Evolutionary conservation across 2,888 invertebrate species (phyloP).

Genomic region (Lasioglossum malachurum): DNA sequence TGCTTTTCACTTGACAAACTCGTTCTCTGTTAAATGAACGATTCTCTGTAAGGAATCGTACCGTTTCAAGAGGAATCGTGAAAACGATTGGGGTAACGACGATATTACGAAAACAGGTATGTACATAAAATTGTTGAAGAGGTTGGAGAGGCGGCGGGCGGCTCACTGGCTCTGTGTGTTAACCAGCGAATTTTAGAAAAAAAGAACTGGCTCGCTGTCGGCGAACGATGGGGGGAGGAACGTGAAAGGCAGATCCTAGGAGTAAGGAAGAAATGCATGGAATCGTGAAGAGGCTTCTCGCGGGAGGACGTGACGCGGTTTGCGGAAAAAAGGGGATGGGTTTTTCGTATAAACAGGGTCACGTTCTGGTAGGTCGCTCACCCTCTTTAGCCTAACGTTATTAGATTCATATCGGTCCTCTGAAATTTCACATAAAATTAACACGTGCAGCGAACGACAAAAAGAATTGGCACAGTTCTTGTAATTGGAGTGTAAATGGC

Average conservation of each 20-base stretch:
- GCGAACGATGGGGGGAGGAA: slow-evolving; percentile 16
- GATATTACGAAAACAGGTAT: slow-evolving; percentile 14
- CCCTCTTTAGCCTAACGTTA: slow-evolving; percentile 38
- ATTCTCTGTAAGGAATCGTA: slow-evolving; percentile 22
- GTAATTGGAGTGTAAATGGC: no score
- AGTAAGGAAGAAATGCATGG: slow-evolving; percentile 35
- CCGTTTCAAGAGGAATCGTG: slow-evolving; percentile 8
- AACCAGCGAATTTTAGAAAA: neutral
- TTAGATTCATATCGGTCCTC: neutral
- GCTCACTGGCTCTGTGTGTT: neutral
- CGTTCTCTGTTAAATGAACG: slow-evolving; percentile 15
- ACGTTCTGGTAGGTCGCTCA: slow-evolving; percentile 57
- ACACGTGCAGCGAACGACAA: neutral
- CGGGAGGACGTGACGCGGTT: slow-evolving; percentile 29
- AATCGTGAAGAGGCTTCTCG: slow-evolving; percentile 41
- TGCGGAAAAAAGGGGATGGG: slow-evolving; percentile 4
- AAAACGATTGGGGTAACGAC: slow-evolving; percentile 10
- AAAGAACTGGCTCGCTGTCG: neutral
- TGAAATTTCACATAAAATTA: neutral
- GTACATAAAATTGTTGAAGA: slow-evolving; percentile 20
- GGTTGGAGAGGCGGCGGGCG: neutral
- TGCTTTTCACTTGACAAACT: slow-evolving; percentile 5
- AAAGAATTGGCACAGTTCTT: no score
- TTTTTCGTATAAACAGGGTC: slow-evolving; percentile 51
- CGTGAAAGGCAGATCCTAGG: slow-evolving; percentile 16